phyloP scores from a whole-genome alignment of 2,113 vertebrate genomes.

The Mola mola region DNA sequence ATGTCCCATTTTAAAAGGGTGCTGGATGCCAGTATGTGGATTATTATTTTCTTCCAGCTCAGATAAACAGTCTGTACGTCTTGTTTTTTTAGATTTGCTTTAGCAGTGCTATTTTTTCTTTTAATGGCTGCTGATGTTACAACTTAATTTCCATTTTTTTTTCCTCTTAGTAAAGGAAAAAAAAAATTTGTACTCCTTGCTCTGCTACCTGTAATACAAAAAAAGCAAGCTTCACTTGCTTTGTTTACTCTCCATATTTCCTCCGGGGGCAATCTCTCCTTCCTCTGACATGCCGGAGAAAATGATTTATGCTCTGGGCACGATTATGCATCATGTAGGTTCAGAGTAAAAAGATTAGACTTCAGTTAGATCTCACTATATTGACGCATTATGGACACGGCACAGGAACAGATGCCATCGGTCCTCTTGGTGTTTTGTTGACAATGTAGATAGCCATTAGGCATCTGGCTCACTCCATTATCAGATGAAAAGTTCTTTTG shows the following conservation, averaged over 20 bases:
- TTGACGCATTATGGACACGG: constrained; percentile 5
- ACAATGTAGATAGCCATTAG: constrained; percentile 15
- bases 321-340: constrained; percentile 1
- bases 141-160: constrained; percentile 39
- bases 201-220: constrained; percentile 14
- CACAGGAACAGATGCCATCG: constrained; percentile 5
- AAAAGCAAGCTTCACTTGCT: constrained; percentile 7
- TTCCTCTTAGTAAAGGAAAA: constrained; percentile 18
- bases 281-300: neutral
- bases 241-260: constrained; percentile 1
- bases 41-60: constrained; percentile 31
- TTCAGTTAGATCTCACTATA: constrained; percentile 12
- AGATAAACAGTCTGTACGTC: neutral
- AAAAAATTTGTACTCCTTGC: constrained; percentile 5
- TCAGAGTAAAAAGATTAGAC: constrained; percentile 11
- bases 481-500: constrained; percentile 13
- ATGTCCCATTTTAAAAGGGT: constrained; percentile 11
- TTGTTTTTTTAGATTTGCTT: neutral
- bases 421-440: constrained; percentile 24
- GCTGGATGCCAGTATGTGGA: constrained; percentile 32
- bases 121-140: constrained; percentile 8
- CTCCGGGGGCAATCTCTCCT: neutral
- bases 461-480: constrained; percentile 29
- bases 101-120: too few relatives aligned
- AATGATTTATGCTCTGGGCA: constrained; percentile 16